Conservation (phyloP, 2,888 invertebrate species). For the Adineta ricciae region DNA sequence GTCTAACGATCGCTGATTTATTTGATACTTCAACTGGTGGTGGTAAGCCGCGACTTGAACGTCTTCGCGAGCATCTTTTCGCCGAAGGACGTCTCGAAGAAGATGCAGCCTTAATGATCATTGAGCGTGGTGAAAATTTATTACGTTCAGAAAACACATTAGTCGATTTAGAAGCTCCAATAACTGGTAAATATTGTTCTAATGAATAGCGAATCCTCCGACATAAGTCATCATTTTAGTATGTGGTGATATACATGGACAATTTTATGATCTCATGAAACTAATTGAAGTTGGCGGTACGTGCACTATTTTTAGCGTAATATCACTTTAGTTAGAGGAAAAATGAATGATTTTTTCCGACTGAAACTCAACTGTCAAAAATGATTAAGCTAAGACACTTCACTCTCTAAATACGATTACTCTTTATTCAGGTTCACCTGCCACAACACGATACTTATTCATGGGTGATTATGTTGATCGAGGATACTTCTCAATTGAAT, state of each 20-base stretch:
- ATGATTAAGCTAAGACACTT: neutral
- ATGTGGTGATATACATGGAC: constrained; percentile 32
- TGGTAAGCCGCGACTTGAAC: neutral
- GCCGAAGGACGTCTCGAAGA: constrained; percentile 9
- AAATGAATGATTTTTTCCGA: neutral
- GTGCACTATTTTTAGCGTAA: neutral
- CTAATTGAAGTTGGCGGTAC: constrained; percentile 24
- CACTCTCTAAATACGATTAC: too few relatives aligned
- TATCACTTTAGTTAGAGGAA: neutral
- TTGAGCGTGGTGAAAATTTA: neutral
- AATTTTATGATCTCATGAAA: constrained; percentile 30
- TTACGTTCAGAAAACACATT: constrained; percentile 13
- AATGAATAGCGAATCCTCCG: neutral
- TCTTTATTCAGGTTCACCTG: neutral
- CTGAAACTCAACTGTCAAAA: neutral
- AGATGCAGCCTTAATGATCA: constrained; percentile 19
- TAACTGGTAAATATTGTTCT: neutral
- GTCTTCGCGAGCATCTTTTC: neutral
- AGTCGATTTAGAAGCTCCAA: constrained; percentile 16
- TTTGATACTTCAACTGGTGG: neutral
- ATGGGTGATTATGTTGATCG: constrained; percentile 34
- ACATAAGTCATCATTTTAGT: neutral
- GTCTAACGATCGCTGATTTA: constrained; percentile 5
- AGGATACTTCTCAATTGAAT: constrained; percentile 29
- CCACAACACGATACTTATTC: constrained; percentile 25